These are phyloP conservation scores for Pseudocheirus occidentalis DNA, from an alignment of 2,797 vertebrate species.

Conservation along the genomic window DNA sequence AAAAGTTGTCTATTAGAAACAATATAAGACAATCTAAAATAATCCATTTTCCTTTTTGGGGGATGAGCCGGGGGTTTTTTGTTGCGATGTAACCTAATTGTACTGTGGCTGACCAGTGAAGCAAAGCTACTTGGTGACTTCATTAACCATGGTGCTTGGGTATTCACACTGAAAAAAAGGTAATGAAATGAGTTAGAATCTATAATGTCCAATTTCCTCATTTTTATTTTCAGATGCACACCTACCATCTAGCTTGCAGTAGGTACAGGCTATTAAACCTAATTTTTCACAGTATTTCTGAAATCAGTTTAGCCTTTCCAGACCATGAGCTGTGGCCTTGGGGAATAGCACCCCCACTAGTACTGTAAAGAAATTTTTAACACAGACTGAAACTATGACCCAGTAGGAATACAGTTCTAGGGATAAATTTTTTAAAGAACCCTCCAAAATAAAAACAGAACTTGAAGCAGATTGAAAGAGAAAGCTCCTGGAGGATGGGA, in stretches of 20 bases:
- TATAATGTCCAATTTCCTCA: constrained; percentile 29
- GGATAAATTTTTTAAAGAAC: constrained; percentile 21
- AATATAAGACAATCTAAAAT: constrained; percentile 37
- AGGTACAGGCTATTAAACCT: constrained; percentile 9
- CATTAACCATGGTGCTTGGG: constrained; percentile 34
- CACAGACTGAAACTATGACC: constrained; percentile 42
- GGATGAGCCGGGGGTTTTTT: constrained; percentile 18
- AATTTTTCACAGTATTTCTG: constrained; percentile 36
- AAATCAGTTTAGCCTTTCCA: constrained; percentile 41
- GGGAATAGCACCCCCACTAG: neutral
- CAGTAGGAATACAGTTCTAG: constrained; percentile 48
- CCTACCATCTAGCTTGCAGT: neutral
- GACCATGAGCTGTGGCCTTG: constrained; percentile 24
- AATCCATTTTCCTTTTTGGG: constrained; percentile 41
- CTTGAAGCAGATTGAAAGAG: constrained; percentile 40
- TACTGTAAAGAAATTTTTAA: neutral
- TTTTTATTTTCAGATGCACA: constrained; percentile 35
- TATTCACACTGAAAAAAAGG: constrained; percentile 29
- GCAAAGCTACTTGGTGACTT: constrained; percentile 25
- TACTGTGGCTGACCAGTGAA: constrained; percentile 34
- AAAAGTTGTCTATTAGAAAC: constrained; percentile 39
- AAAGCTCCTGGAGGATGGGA: constrained; percentile 30
- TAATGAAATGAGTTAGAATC: constrained; percentile 19
- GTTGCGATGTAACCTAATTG: constrained; percentile 26
- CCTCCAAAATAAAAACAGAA: constrained; percentile 43